phyloP scores from a whole-genome alignment of 1,140 invertebrate species.

The Anoplolepis gracilipes region DNA sequence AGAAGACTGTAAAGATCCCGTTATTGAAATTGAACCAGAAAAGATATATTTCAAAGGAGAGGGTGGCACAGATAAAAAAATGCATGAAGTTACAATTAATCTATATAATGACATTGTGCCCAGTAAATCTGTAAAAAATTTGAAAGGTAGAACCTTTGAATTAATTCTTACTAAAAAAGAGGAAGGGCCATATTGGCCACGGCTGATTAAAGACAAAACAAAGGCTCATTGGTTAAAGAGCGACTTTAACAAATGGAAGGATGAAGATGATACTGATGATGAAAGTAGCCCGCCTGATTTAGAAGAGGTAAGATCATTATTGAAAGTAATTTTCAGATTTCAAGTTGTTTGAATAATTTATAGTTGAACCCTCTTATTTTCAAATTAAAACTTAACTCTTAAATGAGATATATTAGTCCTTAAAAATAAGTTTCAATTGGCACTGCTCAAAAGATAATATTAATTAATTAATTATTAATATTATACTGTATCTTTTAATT shows the following conservation, averaged over 20 bases:
- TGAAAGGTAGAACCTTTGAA: constrained; percentile 87
- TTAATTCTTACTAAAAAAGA: constrained; percentile 88
- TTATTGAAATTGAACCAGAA: constrained; percentile 92
- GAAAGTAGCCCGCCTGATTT: constrained; percentile 87
- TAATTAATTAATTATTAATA: no score
- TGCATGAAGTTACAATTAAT: constrained; percentile 94
- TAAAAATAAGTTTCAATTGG: no score
- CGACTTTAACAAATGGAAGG: constrained; percentile 98
- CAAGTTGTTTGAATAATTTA: constrained; percentile 16
- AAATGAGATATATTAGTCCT: no score
- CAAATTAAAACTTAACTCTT: no score
- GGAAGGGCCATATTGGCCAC: constrained; percentile 94
- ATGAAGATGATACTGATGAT: constrained; percentile 94
- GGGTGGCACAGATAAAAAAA: constrained; percentile 94
- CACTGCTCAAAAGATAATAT: no score
- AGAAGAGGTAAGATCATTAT: constrained; percentile 86
- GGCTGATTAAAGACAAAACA: constrained; percentile 94
- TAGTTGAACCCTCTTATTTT: no score
- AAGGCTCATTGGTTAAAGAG: constrained; percentile 98
- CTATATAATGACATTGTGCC: constrained; percentile 93
- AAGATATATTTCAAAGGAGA: constrained; percentile 94
- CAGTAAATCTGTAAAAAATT: constrained; percentile 89
- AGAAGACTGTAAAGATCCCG: constrained; percentile 95
- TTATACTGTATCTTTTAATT: no score
- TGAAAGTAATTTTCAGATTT: neutral